Evolutionary conservation across 2,888 invertebrate species (phyloP), one percentile per base, ranked within the genome.

Genomic region (Eristalinus aeneus): DNA sequence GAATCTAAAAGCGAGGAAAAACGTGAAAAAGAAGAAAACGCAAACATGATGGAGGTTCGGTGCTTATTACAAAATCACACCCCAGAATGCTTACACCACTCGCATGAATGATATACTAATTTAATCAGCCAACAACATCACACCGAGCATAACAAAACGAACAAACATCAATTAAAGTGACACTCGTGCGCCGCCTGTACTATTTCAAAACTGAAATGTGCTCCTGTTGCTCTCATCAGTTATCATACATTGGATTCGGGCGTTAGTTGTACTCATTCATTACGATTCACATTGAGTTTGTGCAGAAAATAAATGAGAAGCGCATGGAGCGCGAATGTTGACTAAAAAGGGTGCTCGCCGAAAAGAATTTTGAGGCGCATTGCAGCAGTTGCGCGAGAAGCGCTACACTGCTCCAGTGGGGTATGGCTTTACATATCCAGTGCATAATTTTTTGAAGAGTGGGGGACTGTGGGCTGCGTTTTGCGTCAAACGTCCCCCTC

Each of bases 401-500:
- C 77, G 53, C 65, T 16, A 67, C 39, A 84, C 81, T 82, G 80
- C 88, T 90, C 87, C 91, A 90, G 91, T 92, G 91, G 91, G 91
- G 92, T 92, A 92, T 92, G 91, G 92, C 91, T 92, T 92, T 92
- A 90, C 92, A 92, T 92, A 92, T 92, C 91, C 91, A 91, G 92
- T 90, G 89, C 90, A 79, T 90, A 91, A 92, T 92, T 92, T 92
- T 92, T 92, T 89, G 73, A n/a, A 27, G 39, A 16, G 10, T 83
- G 89, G 90, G 89, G 81, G 81, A 23, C 69, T 81, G 86, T 77
- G 73, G 81, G 73, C 85, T 81, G 85, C 85, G 64, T 65, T 10
- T 69, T 81, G 85, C 85, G 81, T 64, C 77, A 73, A 46, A 77
- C 85, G 73, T 68, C 83, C 81, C 69, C 76, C 75, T 58, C 85